Percentiles rank a stretch among this genome's conserved stretches.
Conservation (phyloP, 2,113 vertebrate genomes). For the Ceratotherium simum region DNA sequence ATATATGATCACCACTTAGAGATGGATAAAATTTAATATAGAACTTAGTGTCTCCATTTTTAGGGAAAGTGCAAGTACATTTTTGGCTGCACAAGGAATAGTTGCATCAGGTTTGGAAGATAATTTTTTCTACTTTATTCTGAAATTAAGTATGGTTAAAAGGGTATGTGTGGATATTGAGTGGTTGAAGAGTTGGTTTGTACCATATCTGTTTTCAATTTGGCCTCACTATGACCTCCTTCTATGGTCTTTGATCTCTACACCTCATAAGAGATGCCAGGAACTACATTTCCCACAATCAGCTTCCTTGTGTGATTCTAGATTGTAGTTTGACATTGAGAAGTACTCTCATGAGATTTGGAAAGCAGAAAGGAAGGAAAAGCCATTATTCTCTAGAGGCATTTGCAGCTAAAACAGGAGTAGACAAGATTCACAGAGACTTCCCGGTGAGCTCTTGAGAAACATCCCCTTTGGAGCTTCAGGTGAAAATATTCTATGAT, state of each 20-base stretch:
- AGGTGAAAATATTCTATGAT: neutral
- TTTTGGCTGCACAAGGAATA: neutral
- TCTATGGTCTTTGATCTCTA: neutral
- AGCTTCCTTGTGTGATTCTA: neutral
- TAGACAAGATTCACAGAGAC: neutral
- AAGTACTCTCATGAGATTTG: neutral
- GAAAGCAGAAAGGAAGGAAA: neutral
- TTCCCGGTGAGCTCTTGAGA: neutral
- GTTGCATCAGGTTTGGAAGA: neutral
- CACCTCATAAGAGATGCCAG: neutral
- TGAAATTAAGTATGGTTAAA: neutral
- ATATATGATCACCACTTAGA: neutral
- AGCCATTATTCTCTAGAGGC: neutral
- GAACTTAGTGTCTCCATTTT: neutral
- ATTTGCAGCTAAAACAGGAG: neutral
- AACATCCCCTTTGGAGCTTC: neutral
- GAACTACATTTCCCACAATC: neutral
- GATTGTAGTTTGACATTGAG: neutral
- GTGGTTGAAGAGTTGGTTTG: neutral
- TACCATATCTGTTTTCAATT: neutral
- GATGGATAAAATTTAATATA: neutral
- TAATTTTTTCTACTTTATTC: neutral
- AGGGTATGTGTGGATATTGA: neutral
- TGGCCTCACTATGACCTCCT: neutral
- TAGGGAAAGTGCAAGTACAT: neutral